Evolutionary conservation across 2,113 vertebrate genomes (phyloP).

Genomic region (Entomyzon cyanotis): DNA sequence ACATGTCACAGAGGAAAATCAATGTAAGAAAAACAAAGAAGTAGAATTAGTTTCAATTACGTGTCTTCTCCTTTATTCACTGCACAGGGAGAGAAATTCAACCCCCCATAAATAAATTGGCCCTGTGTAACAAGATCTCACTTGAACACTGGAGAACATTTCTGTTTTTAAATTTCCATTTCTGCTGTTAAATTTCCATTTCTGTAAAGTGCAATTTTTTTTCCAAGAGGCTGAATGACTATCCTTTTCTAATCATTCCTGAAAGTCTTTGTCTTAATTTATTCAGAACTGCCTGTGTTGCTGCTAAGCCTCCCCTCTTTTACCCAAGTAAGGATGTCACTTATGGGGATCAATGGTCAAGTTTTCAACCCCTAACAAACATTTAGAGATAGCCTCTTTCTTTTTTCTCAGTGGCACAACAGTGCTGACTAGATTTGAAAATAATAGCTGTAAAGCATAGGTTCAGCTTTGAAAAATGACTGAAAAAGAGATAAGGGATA

Average conservation of each 20-base stretch:
- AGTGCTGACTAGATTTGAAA: not conserved
- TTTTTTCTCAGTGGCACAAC: not conserved
- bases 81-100: constrained; percentile 1
- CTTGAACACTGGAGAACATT: not conserved
- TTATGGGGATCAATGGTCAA: not conserved
- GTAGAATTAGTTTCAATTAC: not conserved
- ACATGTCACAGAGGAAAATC: constrained; percentile 1
- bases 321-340: not conserved
- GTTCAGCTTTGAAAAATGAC: not conserved
- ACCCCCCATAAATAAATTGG: not conserved
- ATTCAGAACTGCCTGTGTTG: not conserved
- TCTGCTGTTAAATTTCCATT: not conserved
- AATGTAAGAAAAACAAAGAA: not conserved
- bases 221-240: not conserved
- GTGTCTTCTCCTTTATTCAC: not conserved
- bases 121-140: not conserved
- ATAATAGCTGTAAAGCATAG: not conserved
- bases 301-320: not conserved
- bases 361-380: not conserved
- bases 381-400: not conserved
- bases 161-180: constrained; percentile 4
- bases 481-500: not conserved
- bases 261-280: not conserved
- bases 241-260: not conserved
- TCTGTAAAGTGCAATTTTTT: not conserved